A percentile compares a stretch with the other conserved stretches of the same genome.
phyloP scores from a whole-genome alignment of 2,113 vertebrate species.

The Myanophis thanlyinensis region DNA sequence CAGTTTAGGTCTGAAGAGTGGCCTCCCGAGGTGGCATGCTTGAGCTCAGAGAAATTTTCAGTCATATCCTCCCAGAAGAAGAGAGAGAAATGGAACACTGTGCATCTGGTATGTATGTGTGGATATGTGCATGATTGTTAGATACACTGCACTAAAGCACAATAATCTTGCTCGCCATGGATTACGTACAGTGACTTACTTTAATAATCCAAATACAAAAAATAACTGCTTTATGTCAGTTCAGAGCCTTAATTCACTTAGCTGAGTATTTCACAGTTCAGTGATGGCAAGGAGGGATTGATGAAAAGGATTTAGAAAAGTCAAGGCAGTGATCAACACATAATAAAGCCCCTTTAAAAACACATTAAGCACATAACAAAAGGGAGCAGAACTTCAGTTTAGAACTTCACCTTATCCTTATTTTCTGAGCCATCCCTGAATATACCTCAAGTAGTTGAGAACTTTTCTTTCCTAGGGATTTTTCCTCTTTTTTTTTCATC shows the following conservation, averaged over 20 bases:
- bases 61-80: slow-evolving; percentile 34
- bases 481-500: neutral
- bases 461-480: neutral
- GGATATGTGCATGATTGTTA: too few species aligned
- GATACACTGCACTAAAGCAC: neutral
- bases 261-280: neutral
- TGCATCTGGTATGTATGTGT: neutral
- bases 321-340: neutral
- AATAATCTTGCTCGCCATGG: neutral
- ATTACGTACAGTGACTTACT: neutral
- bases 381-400: neutral
- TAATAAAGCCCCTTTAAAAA: neutral
- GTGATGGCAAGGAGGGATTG: neutral
- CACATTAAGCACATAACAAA: neutral
- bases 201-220: neutral
- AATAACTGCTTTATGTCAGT: neutral
- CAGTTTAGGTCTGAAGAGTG: slow-evolving; percentile 34
- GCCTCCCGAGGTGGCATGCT: slow-evolving; percentile 47
- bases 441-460: neutral
- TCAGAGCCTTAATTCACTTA: neutral
- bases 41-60: slow-evolving; percentile 44
- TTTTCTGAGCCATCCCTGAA: neutral
- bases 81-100: neutral
- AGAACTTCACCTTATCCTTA: neutral
- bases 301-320: neutral